phyloP scores from a whole-genome alignment of 2,888 invertebrate species.

The Polietes domitor region DNA sequence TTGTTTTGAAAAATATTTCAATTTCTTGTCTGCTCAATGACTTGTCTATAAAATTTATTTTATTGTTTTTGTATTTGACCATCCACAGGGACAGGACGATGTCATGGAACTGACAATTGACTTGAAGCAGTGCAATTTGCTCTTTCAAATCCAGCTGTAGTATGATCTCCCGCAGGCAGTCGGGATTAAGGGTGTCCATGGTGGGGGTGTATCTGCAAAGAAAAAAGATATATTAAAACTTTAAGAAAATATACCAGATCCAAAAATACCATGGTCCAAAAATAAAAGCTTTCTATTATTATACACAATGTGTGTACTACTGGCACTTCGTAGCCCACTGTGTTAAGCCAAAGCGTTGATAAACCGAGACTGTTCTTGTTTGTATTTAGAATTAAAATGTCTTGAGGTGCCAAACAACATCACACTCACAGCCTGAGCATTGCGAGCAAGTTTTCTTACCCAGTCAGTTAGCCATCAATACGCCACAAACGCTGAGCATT shows the following conservation, averaged over 20 bases:
- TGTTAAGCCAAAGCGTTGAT: neutral
- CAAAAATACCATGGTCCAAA: too few relatives aligned
- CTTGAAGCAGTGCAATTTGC: slow-evolving; percentile 49
- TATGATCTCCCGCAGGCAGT: slow-evolving; percentile 53
- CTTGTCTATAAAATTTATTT: slow-evolving; percentile 41
- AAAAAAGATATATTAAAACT: slow-evolving; percentile 13
- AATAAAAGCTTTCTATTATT: too few relatives aligned
- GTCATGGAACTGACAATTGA: neutral
- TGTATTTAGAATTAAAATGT: too few relatives aligned
- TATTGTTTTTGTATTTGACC: slow-evolving; percentile 28
- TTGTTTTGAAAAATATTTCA: slow-evolving; percentile 25
- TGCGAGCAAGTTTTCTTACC: neutral
- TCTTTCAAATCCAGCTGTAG: slow-evolving; percentile 45
- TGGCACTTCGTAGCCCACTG: neutral
- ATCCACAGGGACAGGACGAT: slow-evolving; percentile 41
- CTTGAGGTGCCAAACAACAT: too few relatives aligned
- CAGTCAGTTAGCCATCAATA: neutral
- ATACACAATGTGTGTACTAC: too few relatives aligned
- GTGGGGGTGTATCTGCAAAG: neutral
- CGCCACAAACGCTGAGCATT: neutral
- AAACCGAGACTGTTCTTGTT: too few relatives aligned
- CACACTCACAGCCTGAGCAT: neutral
- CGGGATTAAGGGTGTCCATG: slow-evolving; percentile 51
- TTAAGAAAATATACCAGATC: too few relatives aligned
- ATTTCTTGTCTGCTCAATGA: slow-evolving; percentile 22